These are phyloP conservation scores for Drosophila pegasa DNA, from an alignment of 2,888 invertebrate genomes.

Conservation along the genomic window DNA sequence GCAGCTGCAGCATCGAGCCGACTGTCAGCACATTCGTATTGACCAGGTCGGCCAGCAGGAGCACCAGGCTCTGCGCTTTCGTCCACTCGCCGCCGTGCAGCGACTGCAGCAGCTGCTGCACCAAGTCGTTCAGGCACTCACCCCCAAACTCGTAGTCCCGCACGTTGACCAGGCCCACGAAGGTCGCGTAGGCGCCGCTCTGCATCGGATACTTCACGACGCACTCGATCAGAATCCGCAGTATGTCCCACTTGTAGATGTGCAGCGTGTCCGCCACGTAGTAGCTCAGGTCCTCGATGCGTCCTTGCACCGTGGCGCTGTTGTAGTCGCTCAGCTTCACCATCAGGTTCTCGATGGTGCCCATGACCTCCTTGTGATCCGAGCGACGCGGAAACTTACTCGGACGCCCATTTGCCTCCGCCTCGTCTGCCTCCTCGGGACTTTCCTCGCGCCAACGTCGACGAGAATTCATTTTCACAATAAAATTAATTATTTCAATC, in stretches of 20 bases:
- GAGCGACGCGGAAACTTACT: constrained; percentile 17
- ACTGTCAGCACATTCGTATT: constrained; percentile 98
- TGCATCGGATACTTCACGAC: constrained; percentile 98
- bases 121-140: constrained; percentile 97
- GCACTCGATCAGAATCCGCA: constrained; percentile 95
- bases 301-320: constrained; percentile 96
- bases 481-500: neutral
- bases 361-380: constrained; percentile 14
- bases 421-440: neutral
- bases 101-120: constrained; percentile 95
- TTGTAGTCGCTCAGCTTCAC: constrained; percentile 93
- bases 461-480: constrained; percentile 22
- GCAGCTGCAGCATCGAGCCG: constrained; percentile 93
- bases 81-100: constrained; percentile 95
- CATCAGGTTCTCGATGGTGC: constrained; percentile 25
- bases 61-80: constrained; percentile 92
- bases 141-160: constrained; percentile 99
- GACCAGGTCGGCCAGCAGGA: constrained; percentile 97
- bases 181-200: constrained; percentile 97
- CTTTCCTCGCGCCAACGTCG: constrained; percentile 26
- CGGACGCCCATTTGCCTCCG: neutral
- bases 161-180: constrained; percentile 97
- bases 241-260: constrained; percentile 94
- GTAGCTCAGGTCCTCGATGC: constrained; percentile 96
- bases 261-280: constrained; percentile 96